phyloP scores from a whole-genome alignment of 2,888 invertebrate genomes.

The Eumerus sabulonum region DNA sequence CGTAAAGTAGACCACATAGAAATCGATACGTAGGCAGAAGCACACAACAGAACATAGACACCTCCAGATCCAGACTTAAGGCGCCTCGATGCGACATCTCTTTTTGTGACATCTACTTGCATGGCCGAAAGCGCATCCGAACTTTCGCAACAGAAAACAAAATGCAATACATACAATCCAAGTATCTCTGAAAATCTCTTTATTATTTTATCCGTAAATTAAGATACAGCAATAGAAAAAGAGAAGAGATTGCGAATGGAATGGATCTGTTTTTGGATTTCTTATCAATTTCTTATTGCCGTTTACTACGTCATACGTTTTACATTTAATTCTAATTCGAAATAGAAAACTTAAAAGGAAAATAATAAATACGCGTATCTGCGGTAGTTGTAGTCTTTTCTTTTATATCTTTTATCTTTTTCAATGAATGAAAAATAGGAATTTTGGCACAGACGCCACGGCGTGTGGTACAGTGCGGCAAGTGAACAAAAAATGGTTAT shows the following conservation, averaged over 20 bases:
- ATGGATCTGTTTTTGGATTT: slow-evolving; percentile 59
- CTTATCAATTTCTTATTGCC: slow-evolving; percentile 8
- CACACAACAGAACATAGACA: no score
- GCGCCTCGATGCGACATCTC: no score
- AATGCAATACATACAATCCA: background rate
- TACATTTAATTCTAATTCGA: slow-evolving; percentile 28
- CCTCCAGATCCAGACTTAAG: no score
- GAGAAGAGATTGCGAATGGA: slow-evolving; percentile 53
- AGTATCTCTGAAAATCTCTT: slow-evolving; percentile 21
- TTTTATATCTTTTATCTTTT: slow-evolving; percentile 44
- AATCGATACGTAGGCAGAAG: slow-evolving; percentile 13
- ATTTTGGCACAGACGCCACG: slow-evolving; percentile 58
- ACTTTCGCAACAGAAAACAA: no score
- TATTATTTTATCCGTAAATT: slow-evolving; percentile 40
- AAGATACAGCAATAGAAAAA: slow-evolving; percentile 45
- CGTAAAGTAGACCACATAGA: no score
- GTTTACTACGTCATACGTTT: slow-evolving; percentile 23
- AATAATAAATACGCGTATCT: slow-evolving; percentile 9
- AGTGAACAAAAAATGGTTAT: no score
- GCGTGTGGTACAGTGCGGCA: slow-evolving; percentile 37
- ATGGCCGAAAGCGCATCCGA: no score
- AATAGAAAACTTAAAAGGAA: background rate
- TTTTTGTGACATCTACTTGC: no score
- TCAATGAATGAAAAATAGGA: slow-evolving; percentile 62
- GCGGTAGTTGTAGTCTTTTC: no score